phyloP scores from a whole-genome alignment of 2,797 vertebrate species.

The Helostoma temminkii region DNA sequence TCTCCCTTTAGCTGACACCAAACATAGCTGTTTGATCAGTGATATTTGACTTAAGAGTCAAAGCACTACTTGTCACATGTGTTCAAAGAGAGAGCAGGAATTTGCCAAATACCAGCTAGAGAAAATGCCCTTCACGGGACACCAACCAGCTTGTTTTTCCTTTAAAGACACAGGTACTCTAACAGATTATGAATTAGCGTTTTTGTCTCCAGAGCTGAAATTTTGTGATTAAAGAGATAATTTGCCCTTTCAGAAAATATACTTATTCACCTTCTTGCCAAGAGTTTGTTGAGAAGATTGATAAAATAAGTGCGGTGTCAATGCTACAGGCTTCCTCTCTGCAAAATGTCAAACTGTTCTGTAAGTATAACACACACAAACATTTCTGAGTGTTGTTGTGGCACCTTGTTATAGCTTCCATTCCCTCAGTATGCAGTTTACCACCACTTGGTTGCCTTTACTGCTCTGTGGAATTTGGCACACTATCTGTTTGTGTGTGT shows the following conservation, averaged over 20 bases:
- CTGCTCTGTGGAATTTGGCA: conserved; percentile 75
- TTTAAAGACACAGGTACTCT: conserved; percentile 27
- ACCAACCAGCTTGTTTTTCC: conserved; percentile 55
- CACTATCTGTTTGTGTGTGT: conserved; percentile 49
- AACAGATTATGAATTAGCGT: conserved; percentile 18
- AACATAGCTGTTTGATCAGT: conserved; percentile 76
- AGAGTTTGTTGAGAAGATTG: background rate
- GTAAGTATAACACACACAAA: too few species aligned
- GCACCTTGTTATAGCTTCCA: conserved; percentile 35
- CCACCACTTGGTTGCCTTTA: conserved; percentile 69
- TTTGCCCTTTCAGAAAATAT: conserved; percentile 8
- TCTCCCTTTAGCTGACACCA: conserved; percentile 67
- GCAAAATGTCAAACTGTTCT: background rate
- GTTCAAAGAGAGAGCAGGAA: conserved; percentile 73
- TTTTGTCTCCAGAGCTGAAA: conserved; percentile 6
- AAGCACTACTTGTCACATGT: conserved; percentile 74
- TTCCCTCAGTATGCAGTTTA: conserved; percentile 42
- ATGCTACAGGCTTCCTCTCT: too few species aligned
- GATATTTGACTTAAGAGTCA: conserved; percentile 71
- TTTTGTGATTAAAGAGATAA: background rate
- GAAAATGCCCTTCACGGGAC: conserved; percentile 62
- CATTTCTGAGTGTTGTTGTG: conserved; percentile 25
- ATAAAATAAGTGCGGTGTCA: background rate
- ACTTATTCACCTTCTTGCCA: background rate
- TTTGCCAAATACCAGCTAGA: conserved; percentile 65